Evolutionary conservation across 2,797 vertebrate genomes (phyloP), one percentile per base, ranked within the genome.

Genomic region (Novumbra hubbsi): DNA sequence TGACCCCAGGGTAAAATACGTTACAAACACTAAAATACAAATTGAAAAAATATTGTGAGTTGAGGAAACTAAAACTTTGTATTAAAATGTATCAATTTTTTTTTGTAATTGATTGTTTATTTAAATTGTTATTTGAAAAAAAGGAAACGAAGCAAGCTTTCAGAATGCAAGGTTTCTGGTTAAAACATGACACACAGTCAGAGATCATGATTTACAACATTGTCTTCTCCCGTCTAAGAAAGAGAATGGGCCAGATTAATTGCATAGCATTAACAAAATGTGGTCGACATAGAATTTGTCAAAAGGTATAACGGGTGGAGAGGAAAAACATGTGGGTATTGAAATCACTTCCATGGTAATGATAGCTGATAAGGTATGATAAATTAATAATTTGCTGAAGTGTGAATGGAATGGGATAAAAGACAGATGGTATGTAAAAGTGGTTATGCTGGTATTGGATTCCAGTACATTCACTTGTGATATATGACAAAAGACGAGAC

Each of bases 331-430:
- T 60, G 3, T 60, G 21, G 11, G 8, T 27, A 24, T 12, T 60
- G 55, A 24, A 24, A 14, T 24, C 55, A 24, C 55, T 60, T 60
- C 55, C 55, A 60, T 60, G 21, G 55, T 60, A 24, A 21, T 27
- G 21, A 60, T 60, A 60, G 55, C 21, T 60, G 55, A 60, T 60
- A 60, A 82, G 74, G 68, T 60, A 14, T 60, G 11, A 60, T 21
- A 60, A 57, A 57, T 57, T 24, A n/a, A 9, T 24, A 57, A 24
- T 57, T n/a, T 57, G 55, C 55, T 11, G 17, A 60, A 60, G 21
- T 12, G 55, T 24, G 55, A 60, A 60, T 24, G 55, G 21, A 60
- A 60, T 60, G 11, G 21, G 24, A 60, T 60, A 60, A 60, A 60
- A 24, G 55, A 60, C 16, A 60, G 24, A 60, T 27, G 55, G 11